Evolutionary conservation across 2,113 vertebrate genomes (phyloP).

Genomic region (Phyllostomus hastatus): DNA sequence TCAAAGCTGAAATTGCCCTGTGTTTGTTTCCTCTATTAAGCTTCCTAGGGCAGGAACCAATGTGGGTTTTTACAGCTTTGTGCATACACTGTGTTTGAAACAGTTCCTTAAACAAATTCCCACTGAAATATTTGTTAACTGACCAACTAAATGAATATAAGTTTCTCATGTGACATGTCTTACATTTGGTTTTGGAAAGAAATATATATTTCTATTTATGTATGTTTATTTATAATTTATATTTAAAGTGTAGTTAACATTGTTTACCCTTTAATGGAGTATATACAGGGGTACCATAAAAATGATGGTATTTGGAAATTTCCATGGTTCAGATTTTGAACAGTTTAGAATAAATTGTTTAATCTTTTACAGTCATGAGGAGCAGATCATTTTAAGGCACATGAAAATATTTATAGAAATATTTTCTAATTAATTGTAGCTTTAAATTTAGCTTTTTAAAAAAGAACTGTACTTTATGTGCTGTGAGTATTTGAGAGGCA

Average conservation of each 20-base stretch:
- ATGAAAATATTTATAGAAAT: background rate
- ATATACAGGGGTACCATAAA: background rate
- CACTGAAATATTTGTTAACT: background rate
- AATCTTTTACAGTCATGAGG: background rate
- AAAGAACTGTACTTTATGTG: conserved; percentile 48
- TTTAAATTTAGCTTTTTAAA: background rate
- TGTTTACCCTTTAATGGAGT: background rate
- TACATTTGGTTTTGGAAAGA: conserved; percentile 9
- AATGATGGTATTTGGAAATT: background rate
- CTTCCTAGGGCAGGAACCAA: background rate
- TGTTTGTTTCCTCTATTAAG: background rate
- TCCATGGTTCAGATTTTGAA: background rate
- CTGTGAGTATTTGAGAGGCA: conserved; percentile 13
- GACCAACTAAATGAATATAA: conserved; percentile 4
- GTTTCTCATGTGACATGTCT: background rate
- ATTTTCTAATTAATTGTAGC: conserved; percentile 29
- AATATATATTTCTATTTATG: background rate
- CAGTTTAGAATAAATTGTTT: background rate
- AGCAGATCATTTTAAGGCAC: background rate
- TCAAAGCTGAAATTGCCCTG: conserved; percentile 42
- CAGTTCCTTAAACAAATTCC: background rate
- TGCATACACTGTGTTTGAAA: background rate
- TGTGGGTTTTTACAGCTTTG: conserved; percentile 6
- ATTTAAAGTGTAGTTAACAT: background rate
- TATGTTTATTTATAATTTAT: background rate